phyloP scores from a whole-genome alignment of 2,113 vertebrate genomes.

The Ammospiza nelsoni region DNA sequence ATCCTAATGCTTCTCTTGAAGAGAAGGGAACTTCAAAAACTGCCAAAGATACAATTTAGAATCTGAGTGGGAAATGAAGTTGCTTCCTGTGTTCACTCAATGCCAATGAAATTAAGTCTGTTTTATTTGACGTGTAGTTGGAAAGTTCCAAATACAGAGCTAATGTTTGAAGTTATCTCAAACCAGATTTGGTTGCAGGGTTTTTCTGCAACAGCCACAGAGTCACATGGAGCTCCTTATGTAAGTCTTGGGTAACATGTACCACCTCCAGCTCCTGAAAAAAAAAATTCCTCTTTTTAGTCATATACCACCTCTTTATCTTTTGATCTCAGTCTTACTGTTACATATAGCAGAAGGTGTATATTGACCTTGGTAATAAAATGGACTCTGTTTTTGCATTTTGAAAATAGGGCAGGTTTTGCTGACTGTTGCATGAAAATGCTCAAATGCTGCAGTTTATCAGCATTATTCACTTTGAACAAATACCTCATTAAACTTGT shows the following conservation, averaged over 20 bases:
- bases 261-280: neutral
- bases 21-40: neutral
- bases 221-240: neutral
- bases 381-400: neutral
- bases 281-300: neutral
- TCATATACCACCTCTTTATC: neutral
- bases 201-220: conserved; percentile 1
- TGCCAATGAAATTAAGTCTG: neutral
- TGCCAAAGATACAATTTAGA: neutral
- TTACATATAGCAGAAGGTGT: neutral
- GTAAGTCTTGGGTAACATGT: neutral
- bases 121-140: neutral
- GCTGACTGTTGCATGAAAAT: neutral
- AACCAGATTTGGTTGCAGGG: neutral
- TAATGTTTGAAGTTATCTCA: neutral
- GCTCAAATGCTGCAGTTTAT: neutral
- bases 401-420: neutral
- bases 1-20: neutral
- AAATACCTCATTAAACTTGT: neutral
- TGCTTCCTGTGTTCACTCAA: neutral
- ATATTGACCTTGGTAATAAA: neutral
- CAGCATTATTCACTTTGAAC: neutral
- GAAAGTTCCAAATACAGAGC: neutral
- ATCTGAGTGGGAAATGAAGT: neutral
- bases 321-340: neutral